A percentile compares a stretch with the other conserved stretches of the same genome.
These are phyloP conservation scores for Vespertilio murinus DNA, from an alignment of 2,797 vertebrate genomes.

Conservation along the genomic window DNA sequence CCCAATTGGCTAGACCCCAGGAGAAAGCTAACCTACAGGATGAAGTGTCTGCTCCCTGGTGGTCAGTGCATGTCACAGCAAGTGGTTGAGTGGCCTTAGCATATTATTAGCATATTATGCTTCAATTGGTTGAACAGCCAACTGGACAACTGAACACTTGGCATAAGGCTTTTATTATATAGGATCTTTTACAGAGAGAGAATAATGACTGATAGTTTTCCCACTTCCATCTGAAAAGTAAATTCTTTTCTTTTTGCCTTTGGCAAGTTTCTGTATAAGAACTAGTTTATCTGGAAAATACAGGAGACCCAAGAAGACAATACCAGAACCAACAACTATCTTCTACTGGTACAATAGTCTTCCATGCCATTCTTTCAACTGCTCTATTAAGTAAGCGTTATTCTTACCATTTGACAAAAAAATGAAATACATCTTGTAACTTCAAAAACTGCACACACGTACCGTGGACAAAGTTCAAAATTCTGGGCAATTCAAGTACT, in stretches of 20 bases:
- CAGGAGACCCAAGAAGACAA: not conserved
- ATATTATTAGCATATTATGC: too few relatives aligned
- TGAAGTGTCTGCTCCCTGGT: too few relatives aligned
- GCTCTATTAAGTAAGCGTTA: not conserved
- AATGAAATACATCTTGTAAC: not conserved
- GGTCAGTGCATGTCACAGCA: too few relatives aligned
- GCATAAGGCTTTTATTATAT: too few relatives aligned
- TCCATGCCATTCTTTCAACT: not conserved
- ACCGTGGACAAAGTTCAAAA: not conserved
- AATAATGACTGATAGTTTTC: not conserved
- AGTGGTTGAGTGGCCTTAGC: too few relatives aligned
- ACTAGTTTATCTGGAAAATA: not conserved
- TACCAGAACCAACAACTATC: not conserved
- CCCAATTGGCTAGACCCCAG: too few relatives aligned
- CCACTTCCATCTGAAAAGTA: not conserved
- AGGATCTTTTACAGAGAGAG: not conserved
- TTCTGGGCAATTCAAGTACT: not conserved
- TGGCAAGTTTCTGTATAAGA: not conserved
- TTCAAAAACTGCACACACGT: not conserved
- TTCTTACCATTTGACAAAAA: not conserved
- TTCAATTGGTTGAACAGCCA: too few relatives aligned
- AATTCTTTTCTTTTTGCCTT: not conserved
- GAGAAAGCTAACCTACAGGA: too few relatives aligned
- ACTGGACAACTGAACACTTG: too few relatives aligned
- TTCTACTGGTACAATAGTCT: not conserved